Base-by-base conservation (phyloP, 2,113 vertebrate genomes). In the Micromys minutus region DNA sequence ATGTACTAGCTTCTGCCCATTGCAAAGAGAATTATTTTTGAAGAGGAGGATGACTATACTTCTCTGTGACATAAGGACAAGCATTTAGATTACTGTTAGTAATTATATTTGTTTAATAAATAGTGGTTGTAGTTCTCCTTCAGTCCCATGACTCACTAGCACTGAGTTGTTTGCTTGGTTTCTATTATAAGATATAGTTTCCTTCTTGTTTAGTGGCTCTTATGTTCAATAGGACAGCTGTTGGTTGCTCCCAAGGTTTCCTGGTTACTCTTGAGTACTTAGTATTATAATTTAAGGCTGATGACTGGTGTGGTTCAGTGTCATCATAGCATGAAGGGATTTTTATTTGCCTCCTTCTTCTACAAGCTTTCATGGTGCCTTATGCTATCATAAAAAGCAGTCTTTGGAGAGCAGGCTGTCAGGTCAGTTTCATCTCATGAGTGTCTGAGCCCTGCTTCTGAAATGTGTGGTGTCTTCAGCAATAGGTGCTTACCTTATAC, bases 221-320 rank as follows among this genome's bases (percentile, higher is more conserved):
- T 81, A 26, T 57, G 11, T 39, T 6, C 36, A 39, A 57, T 59
- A 39, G 16, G n/a, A 57, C 8, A 81, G 5, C 5, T 16, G 5
- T 26, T 59, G 22, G 36, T 39, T 81, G 22, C 22, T 39, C 5
- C 22, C 5, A 26, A 26, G 52, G 11, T 26, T 81, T 39, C 5
- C 22, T 8, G 57, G 55, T 2, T 12, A 79, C 0, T 81, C 3
- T 59, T 16, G 12, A 2, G 8, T 36, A 2, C 0, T 39, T 59
- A 39, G 36, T 1, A 2, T 39, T 26, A 59, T 15, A 5, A 26
- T 13, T 21, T 2, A 21, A 2, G 55, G 52, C 19, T 15, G 5
- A 81, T 57, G 55, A n/a, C 12, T 22, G 5, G 22, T 81, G 12
- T 59, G 52, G 21, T 81, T 26, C 12, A 26, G n/a, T 4, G 11